Evolutionary conservation across 1,140 invertebrate genomes (phyloP).

Genomic region (Antheraea mylitta): DNA sequence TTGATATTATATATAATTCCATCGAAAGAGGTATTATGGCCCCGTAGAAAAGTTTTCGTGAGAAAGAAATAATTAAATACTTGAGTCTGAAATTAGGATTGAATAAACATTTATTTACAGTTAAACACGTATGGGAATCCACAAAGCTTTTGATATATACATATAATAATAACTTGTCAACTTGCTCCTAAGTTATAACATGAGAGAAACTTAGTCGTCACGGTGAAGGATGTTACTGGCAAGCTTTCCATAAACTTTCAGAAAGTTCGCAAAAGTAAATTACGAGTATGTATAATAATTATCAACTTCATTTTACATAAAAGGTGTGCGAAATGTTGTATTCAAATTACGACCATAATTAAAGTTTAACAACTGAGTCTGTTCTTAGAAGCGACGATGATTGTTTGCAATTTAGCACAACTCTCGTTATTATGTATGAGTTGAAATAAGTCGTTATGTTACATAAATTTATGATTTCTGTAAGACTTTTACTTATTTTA

Average conservation of each 20-base stretch:
- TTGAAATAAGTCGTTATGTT: neutral
- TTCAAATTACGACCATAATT: slow-evolving; percentile 19
- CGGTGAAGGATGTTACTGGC: neutral
- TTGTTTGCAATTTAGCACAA: slow-evolving; percentile 6
- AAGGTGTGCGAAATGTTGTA: slow-evolving; percentile 37
- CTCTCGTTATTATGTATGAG: neutral
- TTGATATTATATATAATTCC: too few relatives aligned
- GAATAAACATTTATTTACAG: too few relatives aligned
- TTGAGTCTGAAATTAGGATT: too few relatives aligned
- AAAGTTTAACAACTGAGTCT: slow-evolving; percentile 30
- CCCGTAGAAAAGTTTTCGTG: too few relatives aligned
- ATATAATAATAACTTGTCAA: too few relatives aligned
- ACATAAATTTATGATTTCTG: neutral
- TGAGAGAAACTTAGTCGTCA: neutral
- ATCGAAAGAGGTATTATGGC: too few relatives aligned
- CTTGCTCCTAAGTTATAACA: neutral
- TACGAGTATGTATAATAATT: slow-evolving; percentile 28
- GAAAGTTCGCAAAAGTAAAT: slow-evolving; percentile 35
- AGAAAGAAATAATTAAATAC: too few relatives aligned
- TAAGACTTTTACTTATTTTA: neutral
- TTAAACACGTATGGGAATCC: too few relatives aligned
- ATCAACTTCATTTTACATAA: slow-evolving; percentile 30
- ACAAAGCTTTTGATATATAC: neutral
- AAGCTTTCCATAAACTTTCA: slow-evolving; percentile 25
- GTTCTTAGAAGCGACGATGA: slow-evolving; percentile 21